Evolutionary conservation across 2,113 vertebrate genomes (phyloP).

Genomic region (Uria lomvia): DNA sequence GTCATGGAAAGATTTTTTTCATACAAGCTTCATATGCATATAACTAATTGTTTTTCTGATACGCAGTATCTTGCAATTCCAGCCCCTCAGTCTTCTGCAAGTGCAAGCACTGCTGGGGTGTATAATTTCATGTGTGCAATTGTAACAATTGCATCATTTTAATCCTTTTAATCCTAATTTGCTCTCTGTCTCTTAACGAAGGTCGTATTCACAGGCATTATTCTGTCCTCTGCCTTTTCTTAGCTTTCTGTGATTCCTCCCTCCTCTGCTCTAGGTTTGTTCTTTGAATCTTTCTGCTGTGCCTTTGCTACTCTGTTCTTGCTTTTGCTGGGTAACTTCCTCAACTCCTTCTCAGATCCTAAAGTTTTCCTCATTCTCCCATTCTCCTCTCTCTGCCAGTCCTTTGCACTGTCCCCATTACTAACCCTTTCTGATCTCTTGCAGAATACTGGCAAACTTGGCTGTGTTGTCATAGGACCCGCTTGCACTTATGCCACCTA

Average conservation of each 20-base stretch:
- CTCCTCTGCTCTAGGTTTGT: not conserved
- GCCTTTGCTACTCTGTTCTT: not conserved
- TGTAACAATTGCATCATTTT: not conserved
- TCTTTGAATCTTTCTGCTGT: not conserved
- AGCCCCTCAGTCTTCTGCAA: not conserved
- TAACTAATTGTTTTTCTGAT: not conserved
- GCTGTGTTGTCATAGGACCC: slow-evolving; percentile 89
- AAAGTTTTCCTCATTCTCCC: not conserved
- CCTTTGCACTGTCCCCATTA: not conserved
- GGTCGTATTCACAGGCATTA: not conserved
- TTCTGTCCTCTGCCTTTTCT: not conserved
- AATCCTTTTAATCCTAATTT: not conserved
- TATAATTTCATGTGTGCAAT: not conserved
- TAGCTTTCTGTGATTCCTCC: not conserved
- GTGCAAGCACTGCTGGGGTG: not conserved
- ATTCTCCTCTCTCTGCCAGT: not conserved
- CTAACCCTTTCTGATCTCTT: slow-evolving; percentile 2
- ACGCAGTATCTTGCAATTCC: not conserved
- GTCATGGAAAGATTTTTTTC: not conserved
- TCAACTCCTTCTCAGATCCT: not conserved
- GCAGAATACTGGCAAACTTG: slow-evolving; percentile 70
- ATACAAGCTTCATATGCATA: not conserved
- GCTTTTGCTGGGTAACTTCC: not conserved
- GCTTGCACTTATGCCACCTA: slow-evolving; percentile 91
- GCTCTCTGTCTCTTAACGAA: not conserved